These are phyloP conservation scores for Onychostruthus taczanowskii DNA, from an alignment of 2,113 vertebrate genomes.

Conservation along the genomic window DNA sequence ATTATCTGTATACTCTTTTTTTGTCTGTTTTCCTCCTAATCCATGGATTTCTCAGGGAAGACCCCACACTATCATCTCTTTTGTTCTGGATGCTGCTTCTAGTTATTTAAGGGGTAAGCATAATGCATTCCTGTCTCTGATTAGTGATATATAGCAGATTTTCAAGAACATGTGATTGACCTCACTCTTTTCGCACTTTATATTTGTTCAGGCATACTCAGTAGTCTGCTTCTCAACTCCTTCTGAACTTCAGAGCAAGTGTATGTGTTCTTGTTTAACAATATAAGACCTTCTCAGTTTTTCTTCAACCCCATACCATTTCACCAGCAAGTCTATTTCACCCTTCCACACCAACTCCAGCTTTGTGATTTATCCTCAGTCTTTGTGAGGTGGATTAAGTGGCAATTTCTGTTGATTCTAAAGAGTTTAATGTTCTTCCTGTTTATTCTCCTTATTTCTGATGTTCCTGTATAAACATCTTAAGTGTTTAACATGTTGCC, in stretches of 20 bases:
- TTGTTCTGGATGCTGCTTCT: not conserved
- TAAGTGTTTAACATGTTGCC: not conserved
- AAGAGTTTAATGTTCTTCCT: not conserved
- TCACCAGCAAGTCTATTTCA: not conserved
- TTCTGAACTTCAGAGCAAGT: not conserved
- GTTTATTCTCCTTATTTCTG: not conserved
- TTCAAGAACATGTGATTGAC: not conserved
- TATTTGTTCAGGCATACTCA: not conserved
- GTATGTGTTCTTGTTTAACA: not conserved
- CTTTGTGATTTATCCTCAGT: not conserved
- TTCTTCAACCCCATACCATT: not conserved
- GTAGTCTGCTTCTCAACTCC: not conserved
- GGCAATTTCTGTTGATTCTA: not conserved
- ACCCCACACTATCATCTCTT: not conserved
- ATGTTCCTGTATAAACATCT: not conserved
- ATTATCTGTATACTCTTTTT: not conserved
- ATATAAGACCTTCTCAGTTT: not conserved
- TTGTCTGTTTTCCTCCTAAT: rapidly evolving
- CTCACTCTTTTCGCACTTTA: not conserved
- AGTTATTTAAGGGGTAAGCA: not conserved
- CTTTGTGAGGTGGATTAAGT: not conserved
- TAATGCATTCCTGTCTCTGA: not conserved
- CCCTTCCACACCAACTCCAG: not conserved
- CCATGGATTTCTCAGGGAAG: not conserved
- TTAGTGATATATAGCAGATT: not conserved